Evolutionary conservation across 2,888 invertebrate species (phyloP).

Genomic region (Hetaerina titia): DNA sequence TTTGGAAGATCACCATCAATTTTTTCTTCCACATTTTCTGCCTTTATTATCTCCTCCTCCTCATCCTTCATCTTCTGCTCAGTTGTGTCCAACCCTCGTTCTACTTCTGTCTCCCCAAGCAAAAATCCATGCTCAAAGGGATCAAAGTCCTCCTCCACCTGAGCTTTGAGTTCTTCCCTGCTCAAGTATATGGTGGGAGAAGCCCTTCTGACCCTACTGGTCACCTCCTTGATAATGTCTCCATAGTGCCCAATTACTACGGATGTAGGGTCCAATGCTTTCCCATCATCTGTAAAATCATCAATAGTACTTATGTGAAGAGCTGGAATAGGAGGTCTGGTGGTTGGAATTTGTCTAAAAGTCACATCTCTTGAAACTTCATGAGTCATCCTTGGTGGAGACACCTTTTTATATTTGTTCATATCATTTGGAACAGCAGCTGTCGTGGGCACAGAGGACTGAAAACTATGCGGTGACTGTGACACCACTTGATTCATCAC

Average conservation of each 20-base stretch:
- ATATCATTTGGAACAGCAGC: neutral
- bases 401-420: neutral
- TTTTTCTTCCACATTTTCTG: neutral
- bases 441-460: neutral
- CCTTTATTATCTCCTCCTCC: neutral
- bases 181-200: conserved; percentile 80
- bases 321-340: conserved; percentile 40
- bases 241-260: conserved; percentile 58
- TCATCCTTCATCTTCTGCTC: neutral
- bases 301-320: conserved; percentile 54
- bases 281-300: conserved; percentile 36
- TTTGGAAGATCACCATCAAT: neutral
- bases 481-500: neutral
- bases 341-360: conserved; percentile 23
- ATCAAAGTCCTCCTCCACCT: conserved; percentile 79
- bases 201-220: conserved; percentile 28
- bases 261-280: conserved; percentile 40
- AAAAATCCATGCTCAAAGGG: conserved; percentile 58
- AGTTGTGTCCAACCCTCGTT: neutral
- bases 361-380: neutral
- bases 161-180: conserved; percentile 82
- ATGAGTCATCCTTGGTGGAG: neutral
- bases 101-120: conserved; percentile 26
- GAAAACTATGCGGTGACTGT: neutral
- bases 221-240: conserved; percentile 55